A percentile compares a stretch with the other conserved stretches of the same genome.
phyloP scores from a whole-genome alignment of 2,888 invertebrate genomes.

The Rhyacophila evoluta region DNA sequence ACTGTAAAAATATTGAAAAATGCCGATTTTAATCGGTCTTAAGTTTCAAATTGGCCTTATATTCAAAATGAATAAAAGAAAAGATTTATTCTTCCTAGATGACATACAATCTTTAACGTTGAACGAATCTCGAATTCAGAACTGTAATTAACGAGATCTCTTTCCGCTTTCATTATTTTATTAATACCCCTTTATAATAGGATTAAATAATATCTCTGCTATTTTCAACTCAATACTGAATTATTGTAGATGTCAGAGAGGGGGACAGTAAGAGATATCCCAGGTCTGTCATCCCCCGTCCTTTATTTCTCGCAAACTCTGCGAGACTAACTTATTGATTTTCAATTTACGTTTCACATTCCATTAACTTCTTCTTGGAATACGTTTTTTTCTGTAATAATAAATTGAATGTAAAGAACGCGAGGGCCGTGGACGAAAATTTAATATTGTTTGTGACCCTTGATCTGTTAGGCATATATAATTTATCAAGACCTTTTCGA shows the following conservation, averaged over 20 bases:
- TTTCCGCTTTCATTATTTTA: background rate
- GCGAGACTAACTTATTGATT: conserved; percentile 13
- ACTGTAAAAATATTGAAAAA: no score
- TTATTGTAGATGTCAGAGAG: background rate
- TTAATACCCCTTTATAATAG: background rate
- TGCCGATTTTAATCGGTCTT: no score
- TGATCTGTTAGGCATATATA: background rate
- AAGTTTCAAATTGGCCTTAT: no score
- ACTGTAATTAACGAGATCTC: background rate
- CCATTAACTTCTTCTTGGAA: conserved; percentile 13
- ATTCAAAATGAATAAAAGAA: background rate
- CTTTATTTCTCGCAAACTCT: conserved; percentile 8
- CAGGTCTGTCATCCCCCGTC: background rate
- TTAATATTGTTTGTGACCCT: background rate
- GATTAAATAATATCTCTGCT: conserved; percentile 1
- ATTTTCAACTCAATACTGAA: conserved; percentile 4
- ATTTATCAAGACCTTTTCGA: no score
- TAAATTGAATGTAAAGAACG: conserved; percentile 8
- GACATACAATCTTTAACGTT: background rate
- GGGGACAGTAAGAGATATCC: background rate
- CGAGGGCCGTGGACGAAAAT: background rate
- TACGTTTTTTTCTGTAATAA: background rate
- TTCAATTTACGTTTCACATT: conserved; percentile 17
- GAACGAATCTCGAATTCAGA: background rate
- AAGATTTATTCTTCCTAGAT: background rate